phyloP scores from a whole-genome alignment of 2,797 vertebrate species.

The Gadopsis marmoratus region DNA sequence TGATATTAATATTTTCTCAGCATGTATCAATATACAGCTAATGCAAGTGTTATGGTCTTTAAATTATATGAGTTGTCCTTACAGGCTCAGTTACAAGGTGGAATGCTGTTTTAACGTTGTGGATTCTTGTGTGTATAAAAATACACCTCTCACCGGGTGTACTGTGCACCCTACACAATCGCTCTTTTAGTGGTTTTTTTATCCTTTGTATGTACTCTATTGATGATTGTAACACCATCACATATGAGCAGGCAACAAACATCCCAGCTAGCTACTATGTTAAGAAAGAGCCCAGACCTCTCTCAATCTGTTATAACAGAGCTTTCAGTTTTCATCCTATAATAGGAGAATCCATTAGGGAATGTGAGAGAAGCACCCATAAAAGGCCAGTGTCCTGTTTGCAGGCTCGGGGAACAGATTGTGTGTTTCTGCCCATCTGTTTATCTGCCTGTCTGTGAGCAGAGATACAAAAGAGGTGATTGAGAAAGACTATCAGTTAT shows the following conservation, averaged over 20 bases:
- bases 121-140: neutral
- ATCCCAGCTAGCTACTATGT: conserved; percentile 15
- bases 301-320: conserved; percentile 22
- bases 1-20: conserved; percentile 1
- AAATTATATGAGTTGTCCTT: neutral
- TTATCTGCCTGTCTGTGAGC: conserved; percentile 23
- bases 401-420: conserved; percentile 44
- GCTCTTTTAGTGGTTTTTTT: neutral
- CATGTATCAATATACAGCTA: neutral
- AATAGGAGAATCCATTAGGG: conserved; percentile 58
- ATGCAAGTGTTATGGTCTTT: neutral
- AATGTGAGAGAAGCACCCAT: conserved; percentile 52
- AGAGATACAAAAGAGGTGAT: conserved; percentile 34
- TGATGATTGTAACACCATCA: conserved; percentile 9
- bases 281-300: neutral
- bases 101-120: neutral
- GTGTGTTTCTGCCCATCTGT: conserved; percentile 39
- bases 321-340: conserved; percentile 48
- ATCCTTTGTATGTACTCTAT: neutral
- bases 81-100: neutral
- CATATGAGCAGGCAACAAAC: conserved; percentile 15
- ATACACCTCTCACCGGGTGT: neutral
- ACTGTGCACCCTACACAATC: neutral
- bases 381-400: conserved; percentile 56
- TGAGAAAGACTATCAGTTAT: neutral